Evolutionary conservation across 1,140 invertebrate genomes (phyloP).

Genomic region (Drosophila pseudoananassae): DNA sequence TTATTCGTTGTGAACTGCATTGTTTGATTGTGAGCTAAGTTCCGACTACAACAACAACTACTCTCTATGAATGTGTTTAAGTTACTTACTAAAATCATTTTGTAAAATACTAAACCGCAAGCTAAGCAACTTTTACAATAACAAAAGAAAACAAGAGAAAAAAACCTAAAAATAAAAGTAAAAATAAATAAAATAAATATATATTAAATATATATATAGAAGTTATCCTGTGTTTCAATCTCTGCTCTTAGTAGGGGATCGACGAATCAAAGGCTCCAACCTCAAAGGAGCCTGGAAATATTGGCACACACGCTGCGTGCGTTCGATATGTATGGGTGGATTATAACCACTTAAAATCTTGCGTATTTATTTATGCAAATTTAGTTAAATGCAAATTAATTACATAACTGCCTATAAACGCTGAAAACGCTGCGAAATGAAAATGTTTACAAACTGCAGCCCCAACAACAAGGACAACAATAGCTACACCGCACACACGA

Average conservation of each 20-base stretch:
- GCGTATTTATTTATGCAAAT: constrained; percentile 81
- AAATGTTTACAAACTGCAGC: constrained; percentile 72
- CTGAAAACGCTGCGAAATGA: constrained; percentile 69
- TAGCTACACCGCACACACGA: constrained; percentile 24
- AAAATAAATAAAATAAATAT: constrained; percentile 54
- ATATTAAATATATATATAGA: constrained; percentile 35
- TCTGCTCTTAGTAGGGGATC: neutral
- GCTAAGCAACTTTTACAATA: constrained; percentile 69
- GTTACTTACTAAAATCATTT: constrained; percentile 72
- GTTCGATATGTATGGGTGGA: constrained; percentile 29
- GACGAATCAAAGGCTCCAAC: neutral
- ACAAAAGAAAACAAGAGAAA: constrained; percentile 19
- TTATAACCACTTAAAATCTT: constrained; percentile 54
- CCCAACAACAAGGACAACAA: constrained; percentile 28
- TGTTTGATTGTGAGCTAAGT: constrained; percentile 81
- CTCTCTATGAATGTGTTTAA: constrained; percentile 61
- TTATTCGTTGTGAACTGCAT: constrained; percentile 69
- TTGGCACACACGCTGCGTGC: no score
- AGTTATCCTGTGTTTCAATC: constrained; percentile 21
- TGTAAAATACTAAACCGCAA: constrained; percentile 78
- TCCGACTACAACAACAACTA: constrained; percentile 61
- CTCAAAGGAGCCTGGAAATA: neutral
- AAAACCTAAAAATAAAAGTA: constrained; percentile 41
- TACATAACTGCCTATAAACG: constrained; percentile 64
- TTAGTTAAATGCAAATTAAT: constrained; percentile 81